phyloP scores from a whole-genome alignment of 1,140 invertebrate genomes.

The Zaprionus vittiger region DNA sequence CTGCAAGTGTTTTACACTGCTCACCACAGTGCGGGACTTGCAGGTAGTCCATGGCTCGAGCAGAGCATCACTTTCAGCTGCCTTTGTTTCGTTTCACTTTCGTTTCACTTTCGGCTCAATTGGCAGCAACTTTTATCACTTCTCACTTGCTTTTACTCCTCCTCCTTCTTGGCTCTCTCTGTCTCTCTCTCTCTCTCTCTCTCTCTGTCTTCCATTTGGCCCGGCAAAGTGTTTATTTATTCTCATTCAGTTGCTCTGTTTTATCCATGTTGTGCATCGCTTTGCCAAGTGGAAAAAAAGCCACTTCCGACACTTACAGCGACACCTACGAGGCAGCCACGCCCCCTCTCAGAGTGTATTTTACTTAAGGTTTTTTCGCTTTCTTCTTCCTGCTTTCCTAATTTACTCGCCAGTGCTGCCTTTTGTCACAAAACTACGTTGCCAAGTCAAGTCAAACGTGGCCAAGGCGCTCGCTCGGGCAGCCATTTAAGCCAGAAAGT shows the following conservation, averaged over 20 bases:
- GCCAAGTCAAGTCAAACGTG: conserved; percentile 16
- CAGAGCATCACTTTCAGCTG: background rate
- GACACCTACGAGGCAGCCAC: conserved; percentile 47
- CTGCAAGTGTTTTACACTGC: background rate
- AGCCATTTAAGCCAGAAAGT: conserved; percentile 70
- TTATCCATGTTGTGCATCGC: conserved; percentile 52
- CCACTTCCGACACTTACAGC: conserved; percentile 51
- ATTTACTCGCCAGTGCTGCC: background rate
- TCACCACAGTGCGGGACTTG: background rate
- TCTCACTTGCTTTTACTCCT: background rate
- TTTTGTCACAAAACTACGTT: background rate
- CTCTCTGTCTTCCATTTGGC: background rate
- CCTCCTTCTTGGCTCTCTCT: background rate
- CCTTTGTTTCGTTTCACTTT: background rate
- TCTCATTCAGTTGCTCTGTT: conserved; percentile 45
- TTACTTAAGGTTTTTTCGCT: background rate
- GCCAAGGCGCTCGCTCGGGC: conserved; percentile 13
- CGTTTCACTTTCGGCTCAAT: background rate
- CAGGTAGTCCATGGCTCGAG: background rate
- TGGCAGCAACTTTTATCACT: conserved; percentile 7
- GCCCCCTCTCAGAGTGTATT: background rate
- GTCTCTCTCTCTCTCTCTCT: background rate
- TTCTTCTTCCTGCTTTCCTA: background rate
- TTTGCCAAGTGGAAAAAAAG: conserved; percentile 41
- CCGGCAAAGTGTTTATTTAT: conserved; percentile 42